Base-by-base conservation (phyloP, 2,888 invertebrate species). In the Gastrophysa polygoni region DNA sequence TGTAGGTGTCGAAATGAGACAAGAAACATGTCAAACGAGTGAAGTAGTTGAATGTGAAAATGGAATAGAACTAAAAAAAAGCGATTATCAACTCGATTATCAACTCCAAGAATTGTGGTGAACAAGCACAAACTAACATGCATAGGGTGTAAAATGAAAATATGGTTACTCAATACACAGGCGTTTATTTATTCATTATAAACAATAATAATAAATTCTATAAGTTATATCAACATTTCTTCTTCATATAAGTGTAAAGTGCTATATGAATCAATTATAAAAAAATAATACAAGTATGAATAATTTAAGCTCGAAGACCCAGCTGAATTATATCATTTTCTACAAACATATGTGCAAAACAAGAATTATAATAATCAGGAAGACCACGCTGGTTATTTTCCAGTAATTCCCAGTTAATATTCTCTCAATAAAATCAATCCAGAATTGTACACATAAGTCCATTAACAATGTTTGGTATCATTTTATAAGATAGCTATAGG, bases 221-320 rank as follows among this genome's bases (percentile, higher is more conserved):
- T 38, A n/a, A 38, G 38, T 38, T 38, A 38, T 38, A 14, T 38
- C 38, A 38, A 38, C 38, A 38, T 38, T 4, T 38, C 38, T 14
- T 38, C 38, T 38, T 38, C 38, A 38, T 38, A 38, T 38, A 38
- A 38, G 38, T 38, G 38, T 38, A 38, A 38, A 38, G 38, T 38
- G 38, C 14, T 38, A 38, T 38, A 38, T 38, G 38, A 38, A 38
- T 38, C 38, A 38, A 38, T 38, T 38, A 14, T 14, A 10, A 38
- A 38, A 38, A 38, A 38, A 38, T 38, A 38, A 38, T 38, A 38
- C 38, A 38, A 38, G 14, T 38, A 38, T 38, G 38, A 38, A 38
- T 38, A 38, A 38, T 14, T 14, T n/a, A 38, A 38, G 38, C 38
- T 38, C 3, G 2, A 11, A 38, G 38, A 38, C 38, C 38, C 38